Evolutionary conservation across 2,888 invertebrate species (phyloP).

Genomic region (Macrosiphum euphorbiae): DNA sequence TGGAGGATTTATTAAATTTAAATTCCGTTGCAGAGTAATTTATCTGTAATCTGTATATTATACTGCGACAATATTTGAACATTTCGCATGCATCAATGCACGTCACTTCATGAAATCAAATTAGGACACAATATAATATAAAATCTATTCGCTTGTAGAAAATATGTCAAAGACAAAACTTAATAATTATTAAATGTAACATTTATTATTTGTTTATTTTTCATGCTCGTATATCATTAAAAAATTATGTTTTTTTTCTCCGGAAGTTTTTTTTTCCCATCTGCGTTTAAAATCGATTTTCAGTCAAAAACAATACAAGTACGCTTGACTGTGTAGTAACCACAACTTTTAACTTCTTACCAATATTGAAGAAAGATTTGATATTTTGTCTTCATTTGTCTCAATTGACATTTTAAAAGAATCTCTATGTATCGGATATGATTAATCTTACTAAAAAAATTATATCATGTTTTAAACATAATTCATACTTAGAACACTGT

Average conservation of each 20-base stretch:
- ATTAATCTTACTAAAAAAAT: neutral
- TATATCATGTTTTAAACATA: neutral
- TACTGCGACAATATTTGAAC: neutral
- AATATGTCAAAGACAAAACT: neutral
- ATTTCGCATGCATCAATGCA: neutral
- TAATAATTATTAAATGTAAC: constrained; percentile 4
- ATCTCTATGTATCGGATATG: neutral
- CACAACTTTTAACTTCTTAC: neutral
- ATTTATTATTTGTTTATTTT: constrained; percentile 40
- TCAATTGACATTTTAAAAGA: neutral
- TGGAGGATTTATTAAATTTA: neutral
- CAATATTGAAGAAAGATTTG: neutral
- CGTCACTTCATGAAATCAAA: neutral
- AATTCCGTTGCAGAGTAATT: neutral
- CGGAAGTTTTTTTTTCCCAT: constrained; percentile 25
- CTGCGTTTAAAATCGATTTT: constrained; percentile 46
- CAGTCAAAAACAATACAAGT: constrained; percentile 51
- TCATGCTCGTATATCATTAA: neutral
- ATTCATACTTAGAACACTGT: neutral
- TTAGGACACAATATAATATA: neutral
- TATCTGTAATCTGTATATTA: neutral
- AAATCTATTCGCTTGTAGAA: neutral
- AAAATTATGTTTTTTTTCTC: constrained; percentile 4
- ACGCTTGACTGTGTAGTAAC: neutral
- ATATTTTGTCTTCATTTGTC: neutral